Conservation (phyloP, 2,888 invertebrate genomes). For the Tipula lateralis region DNA sequence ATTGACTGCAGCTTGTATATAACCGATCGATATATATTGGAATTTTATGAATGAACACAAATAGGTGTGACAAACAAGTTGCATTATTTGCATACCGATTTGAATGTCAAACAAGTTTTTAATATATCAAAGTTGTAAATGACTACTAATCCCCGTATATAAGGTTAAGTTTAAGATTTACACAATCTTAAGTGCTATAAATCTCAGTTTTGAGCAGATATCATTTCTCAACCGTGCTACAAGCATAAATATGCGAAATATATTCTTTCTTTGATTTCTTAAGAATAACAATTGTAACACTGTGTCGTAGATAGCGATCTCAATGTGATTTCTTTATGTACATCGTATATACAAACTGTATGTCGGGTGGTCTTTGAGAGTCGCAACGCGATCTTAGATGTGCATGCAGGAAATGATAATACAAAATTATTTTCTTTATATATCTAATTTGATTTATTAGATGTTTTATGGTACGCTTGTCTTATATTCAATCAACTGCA, state of each 20-base stretch:
- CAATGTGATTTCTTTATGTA: not conserved
- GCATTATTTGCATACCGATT: not conserved
- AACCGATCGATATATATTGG: not conserved
- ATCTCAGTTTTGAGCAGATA: not conserved
- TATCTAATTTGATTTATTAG: not conserved
- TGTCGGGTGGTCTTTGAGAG: not conserved
- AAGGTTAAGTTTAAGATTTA: conserved; percentile 12
- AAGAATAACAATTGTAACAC: not conserved
- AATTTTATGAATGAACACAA: not conserved
- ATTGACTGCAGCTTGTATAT: too few relatives aligned
- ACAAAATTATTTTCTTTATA: conserved; percentile 14
- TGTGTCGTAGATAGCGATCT: not conserved
- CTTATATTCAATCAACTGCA: not conserved
- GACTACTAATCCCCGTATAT: not conserved
- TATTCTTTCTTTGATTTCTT: not conserved
- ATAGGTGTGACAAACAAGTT: conserved; percentile 12
- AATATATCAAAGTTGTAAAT: not conserved
- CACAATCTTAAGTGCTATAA: not conserved
- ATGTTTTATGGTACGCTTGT: not conserved
- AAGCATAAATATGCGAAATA: not conserved
- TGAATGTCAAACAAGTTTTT: not conserved
- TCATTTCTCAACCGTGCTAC: not conserved
- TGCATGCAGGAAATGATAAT: not conserved
- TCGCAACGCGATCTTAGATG: not conserved
- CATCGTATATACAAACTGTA: not conserved